phyloP scores from a whole-genome alignment of 1,140 invertebrate species.

The Penaeus indicus region DNA sequence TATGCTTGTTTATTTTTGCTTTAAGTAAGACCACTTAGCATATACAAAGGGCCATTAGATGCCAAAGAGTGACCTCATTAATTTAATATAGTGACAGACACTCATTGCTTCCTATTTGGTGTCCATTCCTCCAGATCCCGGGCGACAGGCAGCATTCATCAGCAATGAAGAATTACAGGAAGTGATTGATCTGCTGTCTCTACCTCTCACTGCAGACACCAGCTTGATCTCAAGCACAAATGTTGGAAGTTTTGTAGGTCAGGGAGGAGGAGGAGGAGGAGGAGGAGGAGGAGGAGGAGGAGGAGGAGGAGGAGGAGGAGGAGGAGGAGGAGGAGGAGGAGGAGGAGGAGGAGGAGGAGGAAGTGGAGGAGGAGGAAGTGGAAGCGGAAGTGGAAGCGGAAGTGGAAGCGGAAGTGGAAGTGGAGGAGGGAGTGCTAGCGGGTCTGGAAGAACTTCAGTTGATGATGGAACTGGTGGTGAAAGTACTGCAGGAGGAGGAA shows the following conservation, averaged over 20 bases:
- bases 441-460: neutral
- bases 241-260: neutral
- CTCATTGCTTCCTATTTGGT: neutral
- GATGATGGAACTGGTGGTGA: no score
- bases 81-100: neutral
- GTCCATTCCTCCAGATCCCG: conserved; percentile 37
- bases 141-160: conserved; percentile 42
- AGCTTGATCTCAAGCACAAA: no score
- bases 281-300: conserved; percentile 6
- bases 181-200: conserved; percentile 52
- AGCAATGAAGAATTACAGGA: conserved; percentile 58
- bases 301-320: conserved; percentile 9
- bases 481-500: neutral
- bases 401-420: no score
- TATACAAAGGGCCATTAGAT: no score
- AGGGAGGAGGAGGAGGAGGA: no score
- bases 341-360: neutral
- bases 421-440: no score
- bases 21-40: no score
- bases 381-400: no score
- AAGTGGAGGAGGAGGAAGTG: no score
- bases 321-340: conserved; percentile 4
- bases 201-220: conserved; percentile 31
- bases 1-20: no score
- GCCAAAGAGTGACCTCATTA: no score